Percentiles rank a stretch among this genome's conserved stretches.
These are phyloP conservation scores for Ranitomeya imitator DNA, from an alignment of 2,113 vertebrate species.

Conservation along the genomic window DNA sequence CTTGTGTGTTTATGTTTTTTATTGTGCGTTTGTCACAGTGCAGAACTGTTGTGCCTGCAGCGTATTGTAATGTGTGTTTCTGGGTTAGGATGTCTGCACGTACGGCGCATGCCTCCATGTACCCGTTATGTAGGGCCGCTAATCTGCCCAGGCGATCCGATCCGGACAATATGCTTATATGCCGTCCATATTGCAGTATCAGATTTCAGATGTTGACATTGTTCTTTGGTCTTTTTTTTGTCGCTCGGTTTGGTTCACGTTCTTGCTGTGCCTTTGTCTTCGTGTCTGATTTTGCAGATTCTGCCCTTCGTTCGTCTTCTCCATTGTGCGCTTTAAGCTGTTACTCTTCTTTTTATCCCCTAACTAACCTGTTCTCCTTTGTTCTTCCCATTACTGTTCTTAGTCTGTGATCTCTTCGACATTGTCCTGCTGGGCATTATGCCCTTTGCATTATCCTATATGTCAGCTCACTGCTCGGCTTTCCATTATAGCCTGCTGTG, in stretches of 20 bases:
- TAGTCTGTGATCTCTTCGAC: not conserved
- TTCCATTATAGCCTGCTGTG: slow-evolving; percentile 61
- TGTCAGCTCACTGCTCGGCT: not conserved
- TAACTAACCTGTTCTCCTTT: slow-evolving; percentile 7
- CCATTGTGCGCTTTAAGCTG: not conserved
- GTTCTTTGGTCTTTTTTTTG: not conserved
- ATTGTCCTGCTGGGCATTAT: slow-evolving; percentile 7
- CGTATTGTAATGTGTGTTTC: not conserved
- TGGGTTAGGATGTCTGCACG: not conserved
- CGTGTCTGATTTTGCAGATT: not conserved
- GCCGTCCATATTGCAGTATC: not conserved
- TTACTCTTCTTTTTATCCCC: not conserved
- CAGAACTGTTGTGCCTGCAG: not conserved
- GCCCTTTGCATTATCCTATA: slow-evolving; percentile 17
- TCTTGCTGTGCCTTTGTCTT: not conserved
- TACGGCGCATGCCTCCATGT: not conserved
- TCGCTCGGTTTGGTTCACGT: not conserved
- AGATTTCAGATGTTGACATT: not conserved
- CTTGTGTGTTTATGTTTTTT: not conserved
- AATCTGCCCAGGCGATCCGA: not conserved
- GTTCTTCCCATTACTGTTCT: slow-evolving; percentile 3
- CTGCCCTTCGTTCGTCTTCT: not conserved
- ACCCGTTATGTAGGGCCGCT: not conserved
- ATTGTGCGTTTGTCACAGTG: not conserved
- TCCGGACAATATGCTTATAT: not conserved